Base-by-base conservation (phyloP, 2,888 invertebrate species). In the Galeopsomyia nigrocyanea region DNA sequence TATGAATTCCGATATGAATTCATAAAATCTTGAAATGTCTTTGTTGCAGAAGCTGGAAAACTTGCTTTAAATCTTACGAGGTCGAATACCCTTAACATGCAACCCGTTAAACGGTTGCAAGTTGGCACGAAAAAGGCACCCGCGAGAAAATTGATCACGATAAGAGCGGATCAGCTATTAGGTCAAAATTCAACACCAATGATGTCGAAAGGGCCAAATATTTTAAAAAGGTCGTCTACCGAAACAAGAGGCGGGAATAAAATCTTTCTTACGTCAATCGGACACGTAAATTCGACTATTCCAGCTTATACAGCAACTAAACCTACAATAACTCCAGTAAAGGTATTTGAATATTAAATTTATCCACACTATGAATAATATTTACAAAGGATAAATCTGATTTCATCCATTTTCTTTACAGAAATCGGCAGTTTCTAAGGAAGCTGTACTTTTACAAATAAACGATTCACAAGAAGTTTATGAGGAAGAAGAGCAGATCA, bases 1-100 rank as follows among this genome's bases (percentile, higher is more conserved):
- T 21, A 55, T 39, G 1, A 21, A 14, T 51, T 17, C 19, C 1
- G 21, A 64, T 73, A 31, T 14, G 57, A 51, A 64, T 72, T 51
- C 21, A 17, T 22, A 22, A 14, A 55, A 61, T 17, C 56, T 31
- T 60, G 17, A 66, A 70, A 51, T 68, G 71, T 63, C 9, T 62
- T 31, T 72, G 55, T 57, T 56, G 73, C 80, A 89, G 94, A 94
- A 81, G 93, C 93, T 5, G 94, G 94, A 14, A 94, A 93, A 81
- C 87, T 94, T 80, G 91, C 94, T 78, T 85, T 94, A 78, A 92
- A 93, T 81, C 85, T 88, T 10, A 87, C 89, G 2, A 88, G 88
- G 80, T 77, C 83, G 79, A 81, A 83, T 75, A 80, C 82, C 19
- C 78, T 85, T 63, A 81, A 84, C 60, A 79, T 84, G 68, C 86